Evolutionary conservation across 2,797 vertebrate species (phyloP), one percentile per base, ranked within the genome.

Genomic region (Acestrorhynchus altus): DNA sequence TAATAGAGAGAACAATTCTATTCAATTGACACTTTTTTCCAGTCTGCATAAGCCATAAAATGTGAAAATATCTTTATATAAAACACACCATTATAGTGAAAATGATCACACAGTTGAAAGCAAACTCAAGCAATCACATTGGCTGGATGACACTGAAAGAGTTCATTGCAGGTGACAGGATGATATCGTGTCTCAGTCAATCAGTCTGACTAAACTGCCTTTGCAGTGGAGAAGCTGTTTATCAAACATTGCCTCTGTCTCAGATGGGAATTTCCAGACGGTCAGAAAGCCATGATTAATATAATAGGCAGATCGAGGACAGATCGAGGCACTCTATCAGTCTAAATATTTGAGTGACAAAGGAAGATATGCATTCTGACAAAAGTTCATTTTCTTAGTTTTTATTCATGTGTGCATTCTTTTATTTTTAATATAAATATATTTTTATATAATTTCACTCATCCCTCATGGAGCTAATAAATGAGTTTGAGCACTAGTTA

Each of bases 101-200:
- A 76, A 72, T 54, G 54, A 47, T 63, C 16, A 71, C 63, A 47
- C 77, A 77, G 31, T 67, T 68, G 40, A 28, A 11, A n/a, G 1
- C 9, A 20, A 63, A 54, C 16, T 54, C 57, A 18, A 44, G 47
- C 24, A 77, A 65, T 78, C 31, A 51, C 20, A 40, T 20, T 73
- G 70, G 20, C 15, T 49, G 49, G 63, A 73, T 60, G 61, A 79
- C 56, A 80, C 51, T 31, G 28, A 49, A 65, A 59, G 26, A 80
- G 76, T 70, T 82, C 61, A 88, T 85, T 85, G 80, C 42, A 72
- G 72, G 60, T 83, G 84, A 83, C 87, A 85, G 78, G 79, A 71
- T 70, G 54, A 60, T 61, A 52, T 71, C 26, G 57, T 66, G 72
- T 75, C 56, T 74, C 56, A 63, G 75, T 61, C 63, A 72, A 77